Base-by-base conservation (phyloP, 92 coral and sea anemone species). In the Porites divaricata region DNA sequence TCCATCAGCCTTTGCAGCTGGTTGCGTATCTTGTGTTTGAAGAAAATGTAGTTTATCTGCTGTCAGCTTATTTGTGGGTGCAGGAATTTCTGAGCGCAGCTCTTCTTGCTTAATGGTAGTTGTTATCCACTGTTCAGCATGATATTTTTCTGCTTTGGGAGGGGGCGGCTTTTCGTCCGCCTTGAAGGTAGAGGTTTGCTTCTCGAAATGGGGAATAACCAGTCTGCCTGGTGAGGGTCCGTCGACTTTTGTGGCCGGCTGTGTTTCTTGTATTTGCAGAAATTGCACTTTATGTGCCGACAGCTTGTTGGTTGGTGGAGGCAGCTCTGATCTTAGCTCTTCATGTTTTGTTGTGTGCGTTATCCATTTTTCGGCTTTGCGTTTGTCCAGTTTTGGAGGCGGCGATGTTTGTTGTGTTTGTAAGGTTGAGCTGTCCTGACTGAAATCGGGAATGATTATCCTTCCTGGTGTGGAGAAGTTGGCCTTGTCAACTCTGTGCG, bases 71-170 rank as follows among this genome's bases (percentile, higher is more conserved):
- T 49, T 72, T 26, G 76, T 4, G 21, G 52, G 76, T 17, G 52
- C 26, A 9, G 76, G 59, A 35, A 21, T 25, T 72, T 72, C 61
- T 48, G 76, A 72, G 8, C 76, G 52, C 58, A 72, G 58, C 6
- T 72, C 76, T 48, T 72, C 58, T 14, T 48, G 76, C 8, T n/a
- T 72, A 4, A 19, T 53, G n/a, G 22, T 9, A 14, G 49, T 57
- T 48, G 76, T 72, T 48, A 72, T 19, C 76, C 76, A 72, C 59
- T 72, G 25, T 49, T 72, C 76, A 9, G 76, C 16, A 7, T 72
- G 19, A 14, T 15, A 61, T 49, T 72, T 72, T 6, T 72, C 76
- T 14, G 50, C 57, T 4, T 72, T 72, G 1, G 76, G 59, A 48
- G 76, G 59, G 7, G 76, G 76, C 21, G n/a, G 2, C 14, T 8